These are phyloP conservation scores for Amorpha juglandis DNA, from an alignment of 2,888 invertebrate species.

Conservation along the genomic window DNA sequence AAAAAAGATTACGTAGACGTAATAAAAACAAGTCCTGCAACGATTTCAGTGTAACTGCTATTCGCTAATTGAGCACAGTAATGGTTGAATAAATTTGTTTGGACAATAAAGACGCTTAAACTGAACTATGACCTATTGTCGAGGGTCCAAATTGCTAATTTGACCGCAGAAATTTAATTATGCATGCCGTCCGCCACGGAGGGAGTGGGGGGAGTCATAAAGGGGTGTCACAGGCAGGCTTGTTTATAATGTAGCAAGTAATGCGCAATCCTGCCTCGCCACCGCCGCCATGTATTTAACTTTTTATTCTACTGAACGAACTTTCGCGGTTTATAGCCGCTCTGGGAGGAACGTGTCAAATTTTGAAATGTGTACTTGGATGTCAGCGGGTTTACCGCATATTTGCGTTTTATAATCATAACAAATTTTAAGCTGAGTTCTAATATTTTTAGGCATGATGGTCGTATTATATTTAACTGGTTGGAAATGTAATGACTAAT, in stretches of 20 bases:
- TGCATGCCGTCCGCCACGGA: slow-evolving; percentile 76
- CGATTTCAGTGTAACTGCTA: slow-evolving; percentile 54
- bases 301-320: slow-evolving; percentile 79
- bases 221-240: slow-evolving; percentile 77
- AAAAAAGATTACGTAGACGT: slow-evolving; percentile 52
- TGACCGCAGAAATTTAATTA: slow-evolving; percentile 83
- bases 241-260: slow-evolving; percentile 82
- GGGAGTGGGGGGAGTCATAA: slow-evolving; percentile 74
- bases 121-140: slow-evolving; percentile 79
- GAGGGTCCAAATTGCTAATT: slow-evolving; percentile 80
- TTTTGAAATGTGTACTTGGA: slow-evolving; percentile 36
- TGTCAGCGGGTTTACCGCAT: slow-evolving; percentile 1
- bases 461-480: no score
- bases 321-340: slow-evolving; percentile 72
- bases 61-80: slow-evolving; percentile 70
- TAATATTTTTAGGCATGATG: not conserved
- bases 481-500: no score
- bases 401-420: not conserved
- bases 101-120: slow-evolving; percentile 77
- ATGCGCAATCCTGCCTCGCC: slow-evolving; percentile 74
- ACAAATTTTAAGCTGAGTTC: not conserved
- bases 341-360: slow-evolving; percentile 59
- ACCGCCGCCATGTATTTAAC: slow-evolving; percentile 72
- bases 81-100: slow-evolving; percentile 78
- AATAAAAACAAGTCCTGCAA: slow-evolving; percentile 57